Conservation (phyloP, 23 tunicate species). For the Botrylloides violaceus region DNA sequence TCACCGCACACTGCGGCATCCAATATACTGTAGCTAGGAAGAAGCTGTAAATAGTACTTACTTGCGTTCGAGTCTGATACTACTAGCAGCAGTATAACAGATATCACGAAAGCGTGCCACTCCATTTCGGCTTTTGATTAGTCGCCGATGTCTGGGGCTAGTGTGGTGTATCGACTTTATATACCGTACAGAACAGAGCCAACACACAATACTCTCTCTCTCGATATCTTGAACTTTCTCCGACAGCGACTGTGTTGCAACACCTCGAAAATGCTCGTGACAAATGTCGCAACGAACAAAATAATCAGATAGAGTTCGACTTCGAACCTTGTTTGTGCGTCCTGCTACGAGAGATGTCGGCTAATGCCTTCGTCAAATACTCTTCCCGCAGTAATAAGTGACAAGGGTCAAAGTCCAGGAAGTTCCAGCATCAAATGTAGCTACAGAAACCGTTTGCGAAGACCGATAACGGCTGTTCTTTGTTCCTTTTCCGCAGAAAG, state of each 20-base stretch:
- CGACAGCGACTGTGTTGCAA: not conserved
- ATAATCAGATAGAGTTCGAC: not conserved
- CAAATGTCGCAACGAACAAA: not conserved
- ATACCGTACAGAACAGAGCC: not conserved
- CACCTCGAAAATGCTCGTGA: conserved; percentile 2
- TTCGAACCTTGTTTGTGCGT: not conserved
- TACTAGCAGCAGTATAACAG: conserved; percentile 49
- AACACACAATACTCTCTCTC: not conserved
- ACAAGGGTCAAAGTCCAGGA: not conserved
- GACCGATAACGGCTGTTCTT: not conserved
- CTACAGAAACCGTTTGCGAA: not conserved
- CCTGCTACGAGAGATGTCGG: not conserved
- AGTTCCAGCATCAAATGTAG: not conserved
- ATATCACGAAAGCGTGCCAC: conserved; percentile 63
- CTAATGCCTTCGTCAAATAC: not conserved
- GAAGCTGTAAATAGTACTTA: no score
- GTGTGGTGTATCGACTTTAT: not conserved
- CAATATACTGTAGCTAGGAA: no score
- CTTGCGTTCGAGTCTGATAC: conserved; percentile 56
- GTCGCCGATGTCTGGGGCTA: not conserved
- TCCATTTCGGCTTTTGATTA: conserved; percentile 33
- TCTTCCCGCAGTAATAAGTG: not conserved
- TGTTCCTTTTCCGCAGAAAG: not conserved
- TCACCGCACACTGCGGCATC: no score
- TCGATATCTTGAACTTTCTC: not conserved